Percentiles rank a stretch among this genome's conserved stretches.
These are phyloP conservation scores for Noctua janthina DNA, from an alignment of 2,888 invertebrate species.

Conservation along the genomic window DNA sequence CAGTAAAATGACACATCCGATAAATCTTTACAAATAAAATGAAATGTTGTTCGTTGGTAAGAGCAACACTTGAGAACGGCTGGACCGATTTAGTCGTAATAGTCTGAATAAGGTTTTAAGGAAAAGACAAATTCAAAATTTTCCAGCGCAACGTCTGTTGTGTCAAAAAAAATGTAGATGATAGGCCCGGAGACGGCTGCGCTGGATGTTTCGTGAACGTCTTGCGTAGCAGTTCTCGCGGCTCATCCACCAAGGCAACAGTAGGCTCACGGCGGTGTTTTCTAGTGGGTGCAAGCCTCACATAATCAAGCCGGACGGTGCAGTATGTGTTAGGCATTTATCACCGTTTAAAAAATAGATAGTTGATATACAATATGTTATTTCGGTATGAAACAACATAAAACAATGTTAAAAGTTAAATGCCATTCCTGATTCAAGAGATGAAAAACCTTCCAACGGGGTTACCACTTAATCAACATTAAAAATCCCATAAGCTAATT, in stretches of 20 bases:
- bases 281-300: no score
- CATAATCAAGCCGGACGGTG: no score
- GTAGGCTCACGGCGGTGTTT: no score
- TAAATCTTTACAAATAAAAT: no score
- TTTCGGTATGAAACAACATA: background rate
- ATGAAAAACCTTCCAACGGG: background rate
- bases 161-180: background rate
- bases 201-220: no score
- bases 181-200: no score
- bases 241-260: no score
- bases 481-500: slow-evolving; percentile 31
- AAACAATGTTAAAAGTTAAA: background rate
- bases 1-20: no score
- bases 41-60: no score
- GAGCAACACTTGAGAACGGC: no score
- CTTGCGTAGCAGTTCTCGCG: no score
- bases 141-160: background rate
- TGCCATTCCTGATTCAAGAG: background rate
- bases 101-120: background rate
- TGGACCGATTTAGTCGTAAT: background rate
- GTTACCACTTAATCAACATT: background rate
- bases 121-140: background rate
- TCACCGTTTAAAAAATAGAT: background rate
- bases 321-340: no score
- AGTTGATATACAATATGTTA: background rate